phyloP scores from a whole-genome alignment of 2,797 vertebrate genomes.

The Nyctalus aviator region DNA sequence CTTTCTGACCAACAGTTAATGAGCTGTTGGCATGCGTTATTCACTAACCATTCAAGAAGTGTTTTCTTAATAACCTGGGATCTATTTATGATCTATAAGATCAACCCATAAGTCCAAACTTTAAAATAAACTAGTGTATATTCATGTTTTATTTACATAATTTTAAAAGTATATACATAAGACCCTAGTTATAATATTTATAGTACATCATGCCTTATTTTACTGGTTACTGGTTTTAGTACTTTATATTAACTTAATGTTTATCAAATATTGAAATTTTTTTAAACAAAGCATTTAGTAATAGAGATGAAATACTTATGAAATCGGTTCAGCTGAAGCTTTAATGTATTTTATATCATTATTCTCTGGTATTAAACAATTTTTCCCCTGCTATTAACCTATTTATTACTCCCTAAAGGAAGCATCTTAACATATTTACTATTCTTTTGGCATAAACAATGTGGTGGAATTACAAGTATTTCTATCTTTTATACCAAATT shows the following conservation, averaged over 20 bases:
- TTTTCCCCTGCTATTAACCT: background rate
- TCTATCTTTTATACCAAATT: background rate
- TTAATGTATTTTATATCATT: constrained; percentile 42
- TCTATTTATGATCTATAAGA: background rate
- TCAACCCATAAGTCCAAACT: background rate
- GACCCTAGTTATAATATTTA: constrained; percentile 13
- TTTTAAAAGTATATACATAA: constrained; percentile 1
- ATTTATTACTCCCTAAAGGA: background rate
- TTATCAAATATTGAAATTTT: background rate
- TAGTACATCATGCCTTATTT: background rate
- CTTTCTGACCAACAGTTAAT: background rate
- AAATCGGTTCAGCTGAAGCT: background rate
- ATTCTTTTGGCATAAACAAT: constrained; percentile 9
- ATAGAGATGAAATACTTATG: constrained; percentile 7
- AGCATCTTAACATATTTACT: constrained; percentile 42
- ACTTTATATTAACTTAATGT: constrained; percentile 44
- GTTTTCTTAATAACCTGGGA: background rate
- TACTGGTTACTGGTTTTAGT: constrained; percentile 7
- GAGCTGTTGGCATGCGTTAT: background rate
- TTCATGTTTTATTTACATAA: constrained; percentile 23
- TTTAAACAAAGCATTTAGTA: constrained; percentile 35
- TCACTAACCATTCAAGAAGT: background rate
- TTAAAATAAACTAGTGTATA: background rate
- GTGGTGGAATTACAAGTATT: background rate
- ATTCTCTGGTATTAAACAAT: background rate